phyloP scores from a whole-genome alignment of 2,797 vertebrate species.

The Lerista edwardsae region DNA sequence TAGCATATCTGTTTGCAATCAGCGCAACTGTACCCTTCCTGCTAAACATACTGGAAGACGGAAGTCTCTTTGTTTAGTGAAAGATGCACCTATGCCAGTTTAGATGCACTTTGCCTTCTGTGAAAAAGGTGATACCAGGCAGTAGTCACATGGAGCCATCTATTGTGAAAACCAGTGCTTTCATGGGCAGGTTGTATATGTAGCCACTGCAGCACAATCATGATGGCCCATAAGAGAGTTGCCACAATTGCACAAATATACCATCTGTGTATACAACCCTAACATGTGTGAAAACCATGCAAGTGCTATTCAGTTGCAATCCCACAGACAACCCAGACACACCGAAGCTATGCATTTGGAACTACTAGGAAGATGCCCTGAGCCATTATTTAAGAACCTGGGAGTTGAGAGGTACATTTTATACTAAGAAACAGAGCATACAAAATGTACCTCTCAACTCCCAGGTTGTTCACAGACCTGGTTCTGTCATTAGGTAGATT shows the following conservation, averaged over 20 bases:
- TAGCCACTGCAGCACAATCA: neutral
- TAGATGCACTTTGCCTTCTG: neutral
- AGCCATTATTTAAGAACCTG: neutral
- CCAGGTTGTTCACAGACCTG: neutral
- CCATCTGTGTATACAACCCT: neutral
- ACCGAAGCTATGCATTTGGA: neutral
- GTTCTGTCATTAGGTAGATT: neutral
- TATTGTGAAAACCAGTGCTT: neutral
- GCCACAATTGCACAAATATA: neutral
- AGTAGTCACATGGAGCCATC: neutral
- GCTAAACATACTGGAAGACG: neutral
- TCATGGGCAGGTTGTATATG: neutral
- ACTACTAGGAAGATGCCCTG: neutral
- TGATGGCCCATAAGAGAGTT: neutral
- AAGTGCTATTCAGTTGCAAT: neutral
- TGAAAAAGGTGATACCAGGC: neutral
- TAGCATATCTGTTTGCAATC: neutral
- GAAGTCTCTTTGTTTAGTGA: neutral
- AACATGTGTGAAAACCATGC: neutral
- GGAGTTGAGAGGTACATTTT: too few relatives aligned
- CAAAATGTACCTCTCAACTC: too few relatives aligned
- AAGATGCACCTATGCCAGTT: neutral
- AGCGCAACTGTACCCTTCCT: neutral
- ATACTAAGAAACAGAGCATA: too few relatives aligned
- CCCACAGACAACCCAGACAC: neutral